Evolutionary conservation across 30 jellyfish, hydroid and myxozoan species (phyloP).

Genomic region (Aurelia aurita): DNA sequence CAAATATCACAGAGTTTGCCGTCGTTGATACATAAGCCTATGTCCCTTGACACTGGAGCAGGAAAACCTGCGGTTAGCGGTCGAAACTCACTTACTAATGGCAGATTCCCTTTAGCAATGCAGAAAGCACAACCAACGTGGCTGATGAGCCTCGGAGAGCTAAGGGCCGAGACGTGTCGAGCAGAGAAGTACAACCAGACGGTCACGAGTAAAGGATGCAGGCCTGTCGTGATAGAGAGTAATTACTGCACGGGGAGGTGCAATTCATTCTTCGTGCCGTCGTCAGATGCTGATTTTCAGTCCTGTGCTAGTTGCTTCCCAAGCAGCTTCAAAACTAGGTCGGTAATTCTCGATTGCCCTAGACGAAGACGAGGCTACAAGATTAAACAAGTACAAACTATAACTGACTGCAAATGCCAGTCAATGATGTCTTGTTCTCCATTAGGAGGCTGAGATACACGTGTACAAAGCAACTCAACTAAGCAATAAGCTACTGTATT

Average conservation of each 20-base stretch:
- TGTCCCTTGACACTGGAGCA: too few species aligned
- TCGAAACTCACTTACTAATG: neutral
- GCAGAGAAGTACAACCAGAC: slow-evolving; percentile 38
- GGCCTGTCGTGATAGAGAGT: slow-evolving; percentile 29
- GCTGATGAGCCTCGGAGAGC: slow-evolving; percentile 43
- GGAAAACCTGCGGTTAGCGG: too few species aligned
- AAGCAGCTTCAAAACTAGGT: neutral
- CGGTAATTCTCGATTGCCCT: slow-evolving; percentile 55
- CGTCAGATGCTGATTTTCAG: slow-evolving; percentile 44
- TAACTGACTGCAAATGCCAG: slow-evolving; percentile 47
- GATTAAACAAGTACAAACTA: slow-evolving; percentile 36
- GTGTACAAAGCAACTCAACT: too few species aligned
- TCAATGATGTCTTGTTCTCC: slow-evolving; percentile 48
- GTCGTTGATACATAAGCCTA: too few species aligned
- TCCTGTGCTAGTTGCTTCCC: slow-evolving; percentile 74
- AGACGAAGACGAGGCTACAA: slow-evolving; percentile 44
- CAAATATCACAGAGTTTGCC: too few species aligned
- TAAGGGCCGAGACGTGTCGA: slow-evolving; percentile 53
- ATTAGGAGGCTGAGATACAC: too few species aligned
- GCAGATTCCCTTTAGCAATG: neutral
- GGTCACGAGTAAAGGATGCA: slow-evolving; percentile 68
- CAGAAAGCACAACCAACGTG: slow-evolving; percentile 32
- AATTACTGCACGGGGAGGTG: slow-evolving; percentile 69
- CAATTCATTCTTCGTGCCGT: slow-evolving; percentile 70
- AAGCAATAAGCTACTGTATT: too few species aligned